phyloP scores from a whole-genome alignment of 2,113 vertebrate species.

The Xiphorhynchus elegans region DNA sequence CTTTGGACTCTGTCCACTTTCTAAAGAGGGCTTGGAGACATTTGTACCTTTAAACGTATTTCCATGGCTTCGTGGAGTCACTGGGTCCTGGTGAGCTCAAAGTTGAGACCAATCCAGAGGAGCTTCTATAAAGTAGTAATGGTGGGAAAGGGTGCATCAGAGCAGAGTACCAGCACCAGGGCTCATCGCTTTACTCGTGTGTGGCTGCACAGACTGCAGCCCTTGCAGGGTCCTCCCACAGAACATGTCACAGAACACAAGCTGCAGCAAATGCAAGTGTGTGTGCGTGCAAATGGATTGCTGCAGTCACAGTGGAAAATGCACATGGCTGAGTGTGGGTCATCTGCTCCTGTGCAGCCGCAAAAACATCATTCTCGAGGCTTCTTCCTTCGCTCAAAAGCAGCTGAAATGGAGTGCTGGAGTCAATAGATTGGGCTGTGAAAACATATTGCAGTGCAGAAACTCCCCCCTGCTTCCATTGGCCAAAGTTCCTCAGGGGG shows the following conservation, averaged over 20 bases:
- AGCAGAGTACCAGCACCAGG: not conserved
- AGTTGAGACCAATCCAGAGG: not conserved
- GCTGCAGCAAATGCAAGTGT: not conserved
- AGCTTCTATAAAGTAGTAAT: not conserved
- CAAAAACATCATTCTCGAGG: rapidly evolving
- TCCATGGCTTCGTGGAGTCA: not conserved
- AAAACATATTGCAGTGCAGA: not conserved
- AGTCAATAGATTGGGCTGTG: not conserved
- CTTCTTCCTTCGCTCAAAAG: not conserved
- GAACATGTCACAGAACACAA: not conserved
- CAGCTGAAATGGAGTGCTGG: not conserved
- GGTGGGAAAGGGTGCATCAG: not conserved
- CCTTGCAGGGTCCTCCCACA: rapidly evolving
- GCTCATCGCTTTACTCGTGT: not conserved
- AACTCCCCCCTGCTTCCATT: not conserved
- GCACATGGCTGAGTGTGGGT: rapidly evolving
- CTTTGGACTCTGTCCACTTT: not conserved
- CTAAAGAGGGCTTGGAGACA: not conserved
- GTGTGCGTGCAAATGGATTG: rapidly evolving
- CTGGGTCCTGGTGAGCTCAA: not conserved
- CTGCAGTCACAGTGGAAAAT: not conserved
- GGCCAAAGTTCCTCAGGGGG: not conserved
- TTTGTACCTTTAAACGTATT: not conserved
- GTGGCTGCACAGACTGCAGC: not conserved
- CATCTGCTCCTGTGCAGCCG: rapidly evolving